Evolutionary conservation across 2,113 vertebrate genomes (phyloP), one percentile per base, ranked within the genome.

Genomic region (Archilochus colubris): DNA sequence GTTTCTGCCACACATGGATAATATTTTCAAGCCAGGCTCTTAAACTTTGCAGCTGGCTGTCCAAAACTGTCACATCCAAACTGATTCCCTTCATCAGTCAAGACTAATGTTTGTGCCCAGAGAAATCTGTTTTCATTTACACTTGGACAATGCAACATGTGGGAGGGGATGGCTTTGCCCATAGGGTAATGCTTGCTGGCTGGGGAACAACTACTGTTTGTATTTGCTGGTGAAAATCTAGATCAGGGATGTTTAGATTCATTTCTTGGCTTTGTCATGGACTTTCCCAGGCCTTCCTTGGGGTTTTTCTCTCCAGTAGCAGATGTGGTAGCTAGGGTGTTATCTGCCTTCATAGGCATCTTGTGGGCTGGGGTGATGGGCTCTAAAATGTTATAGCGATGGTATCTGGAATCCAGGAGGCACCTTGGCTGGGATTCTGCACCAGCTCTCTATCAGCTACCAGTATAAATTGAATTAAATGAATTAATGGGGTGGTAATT

Each of bases 11-110:
- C 43, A 14, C 0, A 7, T 93, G 61, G 43, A 53, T 76, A 38
- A 75, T 74, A 33, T 93, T 97, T 93, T 79, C 55, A 91, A 90
- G 85, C 53, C 33, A 79, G 67, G 30, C 57, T 88, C 40, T 67
- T 72, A 14, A 40, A 40, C 43, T 91, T 20, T 63, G 54, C 31
- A 70, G 30, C 40, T 84, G 28, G n/a, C 63, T 88, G 12, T 94
- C 46, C 57, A 27, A 76, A 70, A 23, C 55, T 86, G 33, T 93
- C 48, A 22, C 58, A 53, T 92, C 64, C 69, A 73, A 40, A 22
- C 70, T 21, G 44, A 63, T 74, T 89, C 31, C 23, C 23, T 91
- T 73, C 40, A 59, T 86, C 33, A 70, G 58, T 66, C 58, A 80
- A 91, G 80, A 16, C 5, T 81, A 38, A 73, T 63, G n/a, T 81